phyloP scores from a whole-genome alignment of 2,797 vertebrate genomes.

The Chiroxiphia lanceolata region DNA sequence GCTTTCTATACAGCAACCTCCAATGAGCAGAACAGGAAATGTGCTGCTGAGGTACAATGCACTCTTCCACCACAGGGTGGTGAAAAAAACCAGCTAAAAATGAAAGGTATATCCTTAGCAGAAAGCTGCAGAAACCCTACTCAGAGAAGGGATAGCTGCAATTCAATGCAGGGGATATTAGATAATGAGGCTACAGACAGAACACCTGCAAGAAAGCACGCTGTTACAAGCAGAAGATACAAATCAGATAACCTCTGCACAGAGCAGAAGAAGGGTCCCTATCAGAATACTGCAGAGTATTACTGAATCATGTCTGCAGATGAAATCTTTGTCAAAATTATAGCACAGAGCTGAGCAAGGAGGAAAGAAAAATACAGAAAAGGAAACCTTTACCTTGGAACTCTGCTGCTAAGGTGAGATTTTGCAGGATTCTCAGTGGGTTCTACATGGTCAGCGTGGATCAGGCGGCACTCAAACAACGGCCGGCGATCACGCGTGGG shows the following conservation, averaged over 20 bases:
- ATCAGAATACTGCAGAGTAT: not conserved
- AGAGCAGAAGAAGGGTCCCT: not conserved
- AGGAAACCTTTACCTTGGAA: constrained; percentile 38
- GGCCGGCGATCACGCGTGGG: not conserved
- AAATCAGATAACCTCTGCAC: not conserved
- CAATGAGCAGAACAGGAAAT: not conserved
- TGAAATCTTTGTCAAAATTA: not conserved
- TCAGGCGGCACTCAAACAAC: not conserved
- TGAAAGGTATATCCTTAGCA: constrained; percentile 39
- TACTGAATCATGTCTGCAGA: not conserved
- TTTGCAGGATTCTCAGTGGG: not conserved
- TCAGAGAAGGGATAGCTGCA: constrained; percentile 56
- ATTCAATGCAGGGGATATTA: constrained; percentile 60
- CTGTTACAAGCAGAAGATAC: not conserved
- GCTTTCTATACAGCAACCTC: not conserved
- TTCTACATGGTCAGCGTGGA: not conserved
- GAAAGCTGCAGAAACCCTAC: constrained; percentile 55
- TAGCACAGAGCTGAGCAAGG: not conserved
- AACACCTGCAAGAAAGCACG: constrained; percentile 28
- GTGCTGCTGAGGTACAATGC: constrained; percentile 43
- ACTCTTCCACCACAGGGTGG: constrained; percentile 67
- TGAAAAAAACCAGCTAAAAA: constrained; percentile 59
- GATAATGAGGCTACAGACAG: constrained; percentile 64
- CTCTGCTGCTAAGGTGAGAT: not conserved
- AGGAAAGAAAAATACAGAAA: not conserved